Evolutionary conservation across 2,888 invertebrate species (phyloP).

Genomic region (Sturmia bella): DNA sequence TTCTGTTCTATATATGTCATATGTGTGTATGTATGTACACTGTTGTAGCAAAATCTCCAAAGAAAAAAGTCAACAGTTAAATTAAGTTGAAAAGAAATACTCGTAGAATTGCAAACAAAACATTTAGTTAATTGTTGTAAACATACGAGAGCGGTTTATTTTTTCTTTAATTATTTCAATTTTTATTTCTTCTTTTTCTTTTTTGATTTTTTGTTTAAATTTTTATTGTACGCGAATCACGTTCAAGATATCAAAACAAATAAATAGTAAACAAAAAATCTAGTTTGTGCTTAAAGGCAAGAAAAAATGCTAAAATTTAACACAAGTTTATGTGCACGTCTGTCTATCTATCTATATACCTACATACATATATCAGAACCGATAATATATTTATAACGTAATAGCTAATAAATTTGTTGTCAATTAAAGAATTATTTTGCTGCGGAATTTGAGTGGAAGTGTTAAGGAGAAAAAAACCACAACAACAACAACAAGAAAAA

Average conservation of each 20-base stretch:
- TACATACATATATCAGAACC: neutral
- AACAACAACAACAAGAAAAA: conserved; percentile 34
- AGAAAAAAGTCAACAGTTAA: conserved; percentile 64
- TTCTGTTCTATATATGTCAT: too few species aligned
- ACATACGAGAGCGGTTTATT: conserved; percentile 76
- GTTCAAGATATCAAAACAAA: conserved; percentile 8
- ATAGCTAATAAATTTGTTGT: conserved; percentile 11
- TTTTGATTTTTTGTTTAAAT: conserved; percentile 36
- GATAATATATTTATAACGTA: conserved; percentile 9
- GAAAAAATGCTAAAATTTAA: neutral
- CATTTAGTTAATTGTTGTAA: conserved; percentile 78
- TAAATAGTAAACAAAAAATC: conserved; percentile 39
- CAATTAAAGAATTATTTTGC: neutral
- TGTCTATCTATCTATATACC: neutral
- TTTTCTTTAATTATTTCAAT: conserved; percentile 23
- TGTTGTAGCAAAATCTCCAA: conserved; percentile 44
- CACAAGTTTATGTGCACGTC: too few species aligned
- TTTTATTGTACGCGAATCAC: conserved; percentile 13
- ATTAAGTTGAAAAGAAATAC: conserved; percentile 62
- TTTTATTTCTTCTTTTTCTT: conserved; percentile 31
- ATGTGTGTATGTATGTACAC: conserved; percentile 3
- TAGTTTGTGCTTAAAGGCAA: neutral
- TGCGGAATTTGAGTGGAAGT: neutral
- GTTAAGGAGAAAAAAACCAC: neutral
- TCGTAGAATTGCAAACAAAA: conserved; percentile 72